phyloP scores from a whole-genome alignment of 2,797 vertebrate species.

The Liasis olivaceus region DNA sequence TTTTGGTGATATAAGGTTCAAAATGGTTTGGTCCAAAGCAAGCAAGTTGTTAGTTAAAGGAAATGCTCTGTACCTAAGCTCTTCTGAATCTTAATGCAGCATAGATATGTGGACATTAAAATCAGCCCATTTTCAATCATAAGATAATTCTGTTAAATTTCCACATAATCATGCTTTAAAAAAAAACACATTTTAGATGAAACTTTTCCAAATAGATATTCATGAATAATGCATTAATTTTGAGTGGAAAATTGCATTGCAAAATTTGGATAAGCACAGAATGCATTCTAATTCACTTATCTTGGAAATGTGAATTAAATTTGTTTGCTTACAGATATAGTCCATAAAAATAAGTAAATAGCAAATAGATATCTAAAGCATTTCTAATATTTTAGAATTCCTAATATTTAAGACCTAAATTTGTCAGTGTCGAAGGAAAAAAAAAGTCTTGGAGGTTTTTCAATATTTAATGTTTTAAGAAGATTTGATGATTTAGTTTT shows the following conservation, averaged over 20 bases:
- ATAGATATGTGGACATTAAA: neutral
- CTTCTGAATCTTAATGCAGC: neutral
- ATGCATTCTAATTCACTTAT: neutral
- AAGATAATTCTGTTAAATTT: neutral
- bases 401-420: neutral
- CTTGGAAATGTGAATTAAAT: neutral
- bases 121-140: neutral
- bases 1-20: neutral
- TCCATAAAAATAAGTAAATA: neutral
- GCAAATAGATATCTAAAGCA: neutral
- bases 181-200: neutral
- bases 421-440: neutral
- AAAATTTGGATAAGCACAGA: neutral
- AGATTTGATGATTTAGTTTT: neutral
- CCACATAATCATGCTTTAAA: neutral
- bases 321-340: neutral
- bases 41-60: neutral
- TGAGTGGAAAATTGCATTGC: neutral
- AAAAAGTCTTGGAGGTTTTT: neutral
- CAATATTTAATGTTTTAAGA: neutral
- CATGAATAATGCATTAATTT: neutral
- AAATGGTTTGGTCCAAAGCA: neutral
- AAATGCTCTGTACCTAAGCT: neutral
- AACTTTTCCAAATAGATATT: neutral
- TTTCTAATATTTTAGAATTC: neutral